Evolutionary conservation across 2,113 vertebrate species (phyloP), one percentile per base, ranked within the genome.

Genomic region (Mormyrus lacerda): DNA sequence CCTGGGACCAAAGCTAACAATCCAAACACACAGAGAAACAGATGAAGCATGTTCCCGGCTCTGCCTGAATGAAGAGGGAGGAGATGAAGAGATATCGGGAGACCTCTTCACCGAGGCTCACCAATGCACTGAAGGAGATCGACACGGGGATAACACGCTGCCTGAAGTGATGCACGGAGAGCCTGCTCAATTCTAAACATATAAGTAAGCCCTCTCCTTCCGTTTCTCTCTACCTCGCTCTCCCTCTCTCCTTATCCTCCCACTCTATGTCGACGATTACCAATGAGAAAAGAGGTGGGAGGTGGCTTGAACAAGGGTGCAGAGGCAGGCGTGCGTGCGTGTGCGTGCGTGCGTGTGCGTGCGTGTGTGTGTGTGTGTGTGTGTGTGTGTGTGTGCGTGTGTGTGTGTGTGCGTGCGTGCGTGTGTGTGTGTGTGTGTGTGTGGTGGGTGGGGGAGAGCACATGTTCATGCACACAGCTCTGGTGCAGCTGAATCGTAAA

Each of bases 1-100:
- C 95, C 94, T n/a, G n/a, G 93, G 31, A 94, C 90, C 91, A 93
- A 91, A 92, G 93, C 91, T 82, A 90, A 89, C 24, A 94, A 88
- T 89, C 91, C 91, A 92, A 94, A 85, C 83, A 94, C 90, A 93
- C 92, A 92, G 19, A 93, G 89, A 92, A 92, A 90, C 89, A 88
- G 85, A 87, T 89, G 89, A 92, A 91, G 91, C 95, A 95, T 95
- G 93, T 93, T 91, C 92, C 90, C 88, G 50, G 89, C 53, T 89
- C 35, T n/a, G 91, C 50, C 45, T 55, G 89, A 89, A 87, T 83
- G 51, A 55, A 50, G 44, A 76, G 47, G 45, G 27, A 39, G 27
- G 35, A 87, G 31, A 47, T 27, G 10, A 5, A 55, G 8, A 4
- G 85, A 9, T 84, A 53, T 19, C 27, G 48, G 17, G 13, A 48